phyloP scores from a whole-genome alignment of 2,797 vertebrate genomes.

The Sebastes variabilis region DNA sequence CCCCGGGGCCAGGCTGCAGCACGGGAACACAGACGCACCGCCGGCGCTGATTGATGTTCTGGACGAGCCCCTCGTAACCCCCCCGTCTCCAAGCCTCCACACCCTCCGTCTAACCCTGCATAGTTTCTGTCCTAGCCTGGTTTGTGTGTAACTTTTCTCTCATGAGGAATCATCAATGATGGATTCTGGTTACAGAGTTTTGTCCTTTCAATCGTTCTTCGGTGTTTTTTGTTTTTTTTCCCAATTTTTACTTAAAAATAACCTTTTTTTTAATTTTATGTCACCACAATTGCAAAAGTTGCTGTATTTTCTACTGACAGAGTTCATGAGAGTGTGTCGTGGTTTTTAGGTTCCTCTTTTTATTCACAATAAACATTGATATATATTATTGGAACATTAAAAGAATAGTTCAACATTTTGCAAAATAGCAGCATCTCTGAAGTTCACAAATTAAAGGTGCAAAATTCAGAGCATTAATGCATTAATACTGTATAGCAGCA shows the following conservation, averaged over 20 bases:
- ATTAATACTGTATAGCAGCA: no score
- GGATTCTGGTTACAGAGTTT: not conserved
- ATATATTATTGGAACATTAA: not conserved
- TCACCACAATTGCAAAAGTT: not conserved
- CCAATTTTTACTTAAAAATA: not conserved
- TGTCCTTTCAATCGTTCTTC: not conserved
- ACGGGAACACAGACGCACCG: constrained; percentile 46
- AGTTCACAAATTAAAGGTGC: not conserved
- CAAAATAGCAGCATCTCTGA: not conserved
- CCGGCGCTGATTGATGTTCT: constrained; percentile 61
- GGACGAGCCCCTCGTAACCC: constrained; percentile 46
- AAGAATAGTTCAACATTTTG: not conserved
- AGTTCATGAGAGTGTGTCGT: not conserved
- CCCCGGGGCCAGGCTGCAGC: constrained; percentile 59
- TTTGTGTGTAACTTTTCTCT: not conserved
- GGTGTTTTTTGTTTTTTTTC: not conserved
- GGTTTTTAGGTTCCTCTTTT: not conserved
- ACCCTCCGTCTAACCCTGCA: constrained; percentile 26
- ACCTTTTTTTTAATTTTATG: not conserved
- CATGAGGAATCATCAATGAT: not conserved
- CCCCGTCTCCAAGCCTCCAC: constrained; percentile 1
- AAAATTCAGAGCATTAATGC: no score
- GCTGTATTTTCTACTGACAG: not conserved
- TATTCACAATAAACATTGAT: not conserved
- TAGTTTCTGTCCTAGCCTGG: constrained; percentile 33